These are phyloP conservation scores for Pelagia noctiluca DNA, from an alignment of 30 jellyfish, hydroid and myxozoan genomes.

Conservation along the genomic window DNA sequence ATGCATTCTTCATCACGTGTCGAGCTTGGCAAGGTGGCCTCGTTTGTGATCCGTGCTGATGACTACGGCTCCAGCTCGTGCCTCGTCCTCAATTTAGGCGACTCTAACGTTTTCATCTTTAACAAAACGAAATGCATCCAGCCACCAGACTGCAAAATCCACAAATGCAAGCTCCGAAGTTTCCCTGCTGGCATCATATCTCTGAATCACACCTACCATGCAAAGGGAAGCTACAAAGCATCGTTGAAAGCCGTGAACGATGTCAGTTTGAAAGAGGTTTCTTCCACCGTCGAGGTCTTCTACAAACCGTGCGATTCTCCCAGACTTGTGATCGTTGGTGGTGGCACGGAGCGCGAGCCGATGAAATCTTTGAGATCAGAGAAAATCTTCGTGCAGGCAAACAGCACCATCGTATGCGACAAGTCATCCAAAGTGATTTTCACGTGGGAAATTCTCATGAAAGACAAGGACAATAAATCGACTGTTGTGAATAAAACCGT, in stretches of 20 bases:
- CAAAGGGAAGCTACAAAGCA: slow-evolving; percentile 70
- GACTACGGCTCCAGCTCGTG: slow-evolving; percentile 79
- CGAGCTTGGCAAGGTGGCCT: slow-evolving; percentile 40
- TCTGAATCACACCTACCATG: slow-evolving; percentile 50
- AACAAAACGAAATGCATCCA: slow-evolving; percentile 45
- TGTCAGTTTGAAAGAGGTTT: slow-evolving; percentile 55
- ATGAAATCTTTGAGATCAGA: slow-evolving; percentile 38
- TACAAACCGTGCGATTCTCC: slow-evolving; percentile 90
- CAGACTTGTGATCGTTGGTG: slow-evolving; percentile 54
- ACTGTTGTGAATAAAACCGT: slow-evolving; percentile 24
- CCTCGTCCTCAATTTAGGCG: slow-evolving; percentile 76
- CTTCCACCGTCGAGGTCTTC: slow-evolving; percentile 45
- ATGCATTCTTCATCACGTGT: slow-evolving; percentile 44
- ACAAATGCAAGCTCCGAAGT: slow-evolving; percentile 21
- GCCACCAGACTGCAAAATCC: slow-evolving; percentile 3
- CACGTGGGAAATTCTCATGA: slow-evolving; percentile 70
- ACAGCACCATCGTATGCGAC: slow-evolving; percentile 74
- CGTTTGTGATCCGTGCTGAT: slow-evolving; percentile 58
- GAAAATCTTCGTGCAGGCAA: slow-evolving; percentile 70
- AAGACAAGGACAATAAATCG: slow-evolving; percentile 6
- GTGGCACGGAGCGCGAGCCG: slow-evolving; percentile 49
- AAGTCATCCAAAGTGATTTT: slow-evolving; percentile 75
- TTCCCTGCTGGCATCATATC: slow-evolving; percentile 23
- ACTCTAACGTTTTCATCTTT: slow-evolving; percentile 60
- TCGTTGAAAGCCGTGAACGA: slow-evolving; percentile 56